phyloP scores from a whole-genome alignment of 2,113 vertebrate genomes.

The Microtus ochrogaster region DNA sequence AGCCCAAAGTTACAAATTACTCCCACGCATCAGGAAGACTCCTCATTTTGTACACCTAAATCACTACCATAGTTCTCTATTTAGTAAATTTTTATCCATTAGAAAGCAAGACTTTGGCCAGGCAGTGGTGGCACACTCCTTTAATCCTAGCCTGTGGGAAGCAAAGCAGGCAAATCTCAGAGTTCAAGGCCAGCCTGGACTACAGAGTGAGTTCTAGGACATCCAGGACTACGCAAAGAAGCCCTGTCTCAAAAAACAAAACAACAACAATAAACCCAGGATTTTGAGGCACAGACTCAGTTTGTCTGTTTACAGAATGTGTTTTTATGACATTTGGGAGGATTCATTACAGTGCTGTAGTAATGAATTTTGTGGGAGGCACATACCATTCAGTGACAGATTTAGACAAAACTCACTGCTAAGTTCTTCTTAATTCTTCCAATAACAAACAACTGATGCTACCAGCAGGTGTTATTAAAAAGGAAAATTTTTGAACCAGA shows the following conservation, averaged over 20 bases:
- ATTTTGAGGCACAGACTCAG: neutral
- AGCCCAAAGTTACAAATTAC: neutral
- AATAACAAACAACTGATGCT: neutral
- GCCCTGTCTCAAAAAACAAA: neutral
- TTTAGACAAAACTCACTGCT: neutral
- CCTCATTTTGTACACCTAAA: too few relatives aligned
- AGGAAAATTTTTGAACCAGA: neutral
- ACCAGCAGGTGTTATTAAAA: neutral
- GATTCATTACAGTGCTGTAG: neutral
- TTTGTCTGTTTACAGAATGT: neutral
- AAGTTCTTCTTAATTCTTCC: neutral
- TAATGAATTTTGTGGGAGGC: neutral
- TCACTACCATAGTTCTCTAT: neutral
- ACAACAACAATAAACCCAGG: neutral
- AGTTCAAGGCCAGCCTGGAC: neutral
- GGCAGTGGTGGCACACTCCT: neutral
- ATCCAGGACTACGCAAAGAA: neutral
- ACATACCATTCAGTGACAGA: neutral
- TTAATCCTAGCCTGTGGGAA: neutral
- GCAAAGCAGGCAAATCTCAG: neutral
- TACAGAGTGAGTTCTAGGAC: neutral
- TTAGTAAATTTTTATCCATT: neutral
- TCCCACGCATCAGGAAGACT: neutral
- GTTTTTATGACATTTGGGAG: neutral
- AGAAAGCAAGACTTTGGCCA: neutral